Evolutionary conservation across 2,113 vertebrate species (phyloP), one percentile per base, ranked within the genome.

Genomic region (Amphiprion percula): DNA sequence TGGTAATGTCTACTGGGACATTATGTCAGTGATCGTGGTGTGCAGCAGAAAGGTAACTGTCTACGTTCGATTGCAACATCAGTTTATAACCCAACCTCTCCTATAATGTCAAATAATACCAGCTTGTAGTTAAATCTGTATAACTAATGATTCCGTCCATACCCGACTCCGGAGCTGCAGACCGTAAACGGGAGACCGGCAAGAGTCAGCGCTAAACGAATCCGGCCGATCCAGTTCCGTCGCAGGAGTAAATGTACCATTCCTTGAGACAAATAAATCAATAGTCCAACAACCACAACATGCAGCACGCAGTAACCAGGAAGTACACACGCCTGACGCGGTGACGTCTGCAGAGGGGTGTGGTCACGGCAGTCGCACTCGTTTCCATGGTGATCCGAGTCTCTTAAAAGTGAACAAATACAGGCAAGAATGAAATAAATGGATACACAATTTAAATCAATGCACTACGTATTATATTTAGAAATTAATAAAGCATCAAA

Each of bases 201-300:
- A 2, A 95, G 61, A 50, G 91, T 87, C 6, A 95, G 62, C 2
- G 86, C 88, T 14, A 95, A 15, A 33, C 83, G 91, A 62, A 94
- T 60, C 7, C 67, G 24, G 0, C 86, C 66, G 30, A 83, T 58
- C 88, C 91, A 91, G 66, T 58, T 21, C 3, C 49, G 60, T 2
- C 69, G 68, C 6, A 71, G 44, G 4, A 53, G 24, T 3, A 82
- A 30, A 19, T 47, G 19, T 59, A 87, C 54, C 94, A 95, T 94
- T 44, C 72, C 93, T 26, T 4, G 16, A 2, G 4, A 7, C 2
- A 52, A n/a, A 23, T 10, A 1, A 60, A 80, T 60, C 41, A 56
- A 17, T 12, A 26, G 11, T 1, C 4, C 24, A 49, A 16, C 5
- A 26, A 28, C 24, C 19, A 59, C 76, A 80, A 82, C 83, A 79